Percentiles rank a stretch among this genome's conserved stretches.
Conservation (phyloP, 2,113 vertebrate species). For the Melanerpes formicivorus region DNA sequence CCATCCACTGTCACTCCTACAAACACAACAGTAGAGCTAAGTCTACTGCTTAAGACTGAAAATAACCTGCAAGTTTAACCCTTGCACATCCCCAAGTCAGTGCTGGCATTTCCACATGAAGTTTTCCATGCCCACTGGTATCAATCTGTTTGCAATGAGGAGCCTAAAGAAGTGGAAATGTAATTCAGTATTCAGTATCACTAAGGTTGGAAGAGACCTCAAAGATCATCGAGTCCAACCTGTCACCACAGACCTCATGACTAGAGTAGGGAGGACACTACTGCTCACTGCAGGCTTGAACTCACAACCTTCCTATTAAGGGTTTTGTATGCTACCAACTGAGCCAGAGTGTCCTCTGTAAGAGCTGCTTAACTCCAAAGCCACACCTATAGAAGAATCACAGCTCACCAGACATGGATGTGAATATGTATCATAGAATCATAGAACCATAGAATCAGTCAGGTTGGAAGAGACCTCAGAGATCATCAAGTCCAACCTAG, state of each 20-base stretch:
- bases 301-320: no score
- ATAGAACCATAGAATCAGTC: no score
- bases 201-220: no score
- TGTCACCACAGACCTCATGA: no score
- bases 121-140: background rate
- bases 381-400: background rate
- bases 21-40: conserved; percentile 23
- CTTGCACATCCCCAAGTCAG: background rate
- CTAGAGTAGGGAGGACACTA: no score
- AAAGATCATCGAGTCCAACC: no score
- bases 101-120: background rate
- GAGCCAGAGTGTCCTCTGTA: background rate
- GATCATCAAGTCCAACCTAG: no score
- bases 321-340: no score
- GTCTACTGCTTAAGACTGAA: conserved; percentile 8
- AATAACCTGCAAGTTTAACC: background rate
- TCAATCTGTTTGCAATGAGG: background rate
- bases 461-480: no score
- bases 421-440: background rate
- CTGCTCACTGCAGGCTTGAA: no score
- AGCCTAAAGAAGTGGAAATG: background rate
- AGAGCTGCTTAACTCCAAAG: background rate
- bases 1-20: background rate
- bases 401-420: conserved; percentile 10
- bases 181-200: no score